A percentile compares a stretch with the other conserved stretches of the same genome.
These are phyloP conservation scores for Eulacestoma nigropectus DNA, from an alignment of 2,113 vertebrate genomes.

Conservation along the genomic window DNA sequence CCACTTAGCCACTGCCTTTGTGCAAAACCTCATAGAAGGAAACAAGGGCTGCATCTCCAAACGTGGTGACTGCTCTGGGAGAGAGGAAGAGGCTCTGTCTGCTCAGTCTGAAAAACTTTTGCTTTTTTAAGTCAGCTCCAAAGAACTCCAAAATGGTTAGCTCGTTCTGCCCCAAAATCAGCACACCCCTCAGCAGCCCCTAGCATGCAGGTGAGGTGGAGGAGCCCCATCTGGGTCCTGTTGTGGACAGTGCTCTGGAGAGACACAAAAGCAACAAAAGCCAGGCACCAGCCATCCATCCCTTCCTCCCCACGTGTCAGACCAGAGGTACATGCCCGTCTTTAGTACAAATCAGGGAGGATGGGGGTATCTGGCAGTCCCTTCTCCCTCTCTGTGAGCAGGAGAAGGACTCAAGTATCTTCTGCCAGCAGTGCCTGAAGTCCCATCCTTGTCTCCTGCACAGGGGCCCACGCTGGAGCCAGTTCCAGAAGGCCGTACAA, in stretches of 20 bases:
- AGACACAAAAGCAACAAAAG: not conserved
- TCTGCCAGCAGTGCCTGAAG: not conserved
- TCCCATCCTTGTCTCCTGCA: not conserved
- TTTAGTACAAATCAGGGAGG: not conserved
- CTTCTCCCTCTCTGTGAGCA: not conserved
- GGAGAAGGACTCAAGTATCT: not conserved
- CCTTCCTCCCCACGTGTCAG: not conserved
- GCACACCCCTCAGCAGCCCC: not conserved
- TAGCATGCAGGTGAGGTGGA: not conserved
- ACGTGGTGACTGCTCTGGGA: not conserved
- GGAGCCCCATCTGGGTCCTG: not conserved
- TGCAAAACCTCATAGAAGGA: not conserved
- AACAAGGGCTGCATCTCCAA: not conserved
- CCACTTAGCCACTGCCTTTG: not conserved
- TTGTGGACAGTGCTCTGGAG: not conserved
- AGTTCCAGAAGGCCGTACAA: not conserved
- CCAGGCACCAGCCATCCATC: not conserved
- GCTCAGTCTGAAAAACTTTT: not conserved
- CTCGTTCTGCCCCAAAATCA: not conserved
- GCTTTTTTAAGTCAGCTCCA: not conserved
- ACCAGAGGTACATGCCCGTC: not conserved
- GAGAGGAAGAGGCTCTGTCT: not conserved
- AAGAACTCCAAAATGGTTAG: not conserved
- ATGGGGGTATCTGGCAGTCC: not conserved
- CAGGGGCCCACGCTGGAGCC: not conserved